phyloP scores from a whole-genome alignment of 2,888 invertebrate species.

The Cantharis rufa region DNA sequence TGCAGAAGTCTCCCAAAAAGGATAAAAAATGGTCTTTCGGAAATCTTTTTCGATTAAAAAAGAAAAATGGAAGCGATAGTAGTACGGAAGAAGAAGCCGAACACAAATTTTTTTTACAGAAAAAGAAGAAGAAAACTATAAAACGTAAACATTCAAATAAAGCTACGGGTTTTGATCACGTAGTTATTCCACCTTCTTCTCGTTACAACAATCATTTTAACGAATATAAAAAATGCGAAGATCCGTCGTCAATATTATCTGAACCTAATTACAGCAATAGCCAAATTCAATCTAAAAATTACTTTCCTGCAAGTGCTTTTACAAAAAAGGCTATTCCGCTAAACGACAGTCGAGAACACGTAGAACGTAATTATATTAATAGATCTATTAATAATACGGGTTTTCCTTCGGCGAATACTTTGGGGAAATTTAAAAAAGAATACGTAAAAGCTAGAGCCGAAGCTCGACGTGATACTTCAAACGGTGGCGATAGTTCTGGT shows the following conservation, averaged over 20 bases:
- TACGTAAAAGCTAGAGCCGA: conserved; percentile 69
- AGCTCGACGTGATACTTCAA: conserved; percentile 64
- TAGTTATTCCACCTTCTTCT: conserved; percentile 54
- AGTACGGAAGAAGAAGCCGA: conserved; percentile 57
- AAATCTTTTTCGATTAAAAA: conserved; percentile 76
- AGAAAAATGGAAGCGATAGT: conserved; percentile 66
- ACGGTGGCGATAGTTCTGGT: conserved; percentile 70
- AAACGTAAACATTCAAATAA: conserved; percentile 61
- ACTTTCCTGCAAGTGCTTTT: conserved; percentile 43
- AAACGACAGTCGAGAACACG: conserved; percentile 9
- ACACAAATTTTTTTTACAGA: conserved; percentile 50
- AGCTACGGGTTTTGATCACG: conserved; percentile 67
- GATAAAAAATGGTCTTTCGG: conserved; percentile 81
- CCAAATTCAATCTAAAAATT: conserved; percentile 46
- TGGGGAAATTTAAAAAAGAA: conserved; percentile 62
- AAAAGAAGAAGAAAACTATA: conserved; percentile 53
- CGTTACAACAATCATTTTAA: conserved; percentile 32
- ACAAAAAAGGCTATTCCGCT: conserved; percentile 39
- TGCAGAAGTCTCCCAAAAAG: conserved; percentile 60
- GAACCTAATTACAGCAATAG: conserved; percentile 61
- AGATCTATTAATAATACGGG: conserved; percentile 28
- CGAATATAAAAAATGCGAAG: conserved; percentile 45
- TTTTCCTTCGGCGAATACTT: conserved; percentile 52
- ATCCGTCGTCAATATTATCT: conserved; percentile 61
- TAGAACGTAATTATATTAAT: conserved; percentile 35